These are phyloP conservation scores for Nebria brevicollis DNA, from an alignment of 2,888 invertebrate species.

Conservation along the genomic window DNA sequence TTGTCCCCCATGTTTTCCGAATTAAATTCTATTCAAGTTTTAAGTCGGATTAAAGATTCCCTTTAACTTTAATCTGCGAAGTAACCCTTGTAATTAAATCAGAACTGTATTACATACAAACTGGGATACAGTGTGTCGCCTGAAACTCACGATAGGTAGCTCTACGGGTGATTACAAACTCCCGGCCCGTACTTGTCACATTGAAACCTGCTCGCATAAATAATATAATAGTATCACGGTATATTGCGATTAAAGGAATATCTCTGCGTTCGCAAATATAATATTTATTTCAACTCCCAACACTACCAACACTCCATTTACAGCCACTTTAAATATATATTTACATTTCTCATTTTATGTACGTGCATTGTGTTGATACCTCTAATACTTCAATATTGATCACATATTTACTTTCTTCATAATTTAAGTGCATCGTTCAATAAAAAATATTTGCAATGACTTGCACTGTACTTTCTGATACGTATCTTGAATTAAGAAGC, in stretches of 20 bases:
- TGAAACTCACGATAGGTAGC: constrained; percentile 14
- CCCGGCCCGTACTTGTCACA: constrained; percentile 2
- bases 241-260: not conserved
- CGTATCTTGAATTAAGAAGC: too few species aligned
- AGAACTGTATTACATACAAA: constrained; percentile 27
- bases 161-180: constrained; percentile 6
- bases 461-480: too few species aligned
- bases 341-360: not conserved
- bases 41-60: constrained; percentile 27
- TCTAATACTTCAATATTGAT: not conserved
- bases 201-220: not conserved
- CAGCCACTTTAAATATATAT: not conserved
- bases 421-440: too few species aligned
- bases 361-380: not conserved
- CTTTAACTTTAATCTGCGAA: constrained; percentile 37
- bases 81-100: constrained; percentile 44
- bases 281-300: not conserved
- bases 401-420: too few species aligned
- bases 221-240: constrained; percentile 13
- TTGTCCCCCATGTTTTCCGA: not conserved
- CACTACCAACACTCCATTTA: not conserved
- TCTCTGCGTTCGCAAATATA: not conserved
- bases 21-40: not conserved
- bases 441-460: too few species aligned
- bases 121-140: constrained; percentile 22